Evolutionary conservation across 2,888 invertebrate genomes (phyloP), one percentile per base, ranked within the genome.

Genomic region (Tipula vernalis): DNA sequence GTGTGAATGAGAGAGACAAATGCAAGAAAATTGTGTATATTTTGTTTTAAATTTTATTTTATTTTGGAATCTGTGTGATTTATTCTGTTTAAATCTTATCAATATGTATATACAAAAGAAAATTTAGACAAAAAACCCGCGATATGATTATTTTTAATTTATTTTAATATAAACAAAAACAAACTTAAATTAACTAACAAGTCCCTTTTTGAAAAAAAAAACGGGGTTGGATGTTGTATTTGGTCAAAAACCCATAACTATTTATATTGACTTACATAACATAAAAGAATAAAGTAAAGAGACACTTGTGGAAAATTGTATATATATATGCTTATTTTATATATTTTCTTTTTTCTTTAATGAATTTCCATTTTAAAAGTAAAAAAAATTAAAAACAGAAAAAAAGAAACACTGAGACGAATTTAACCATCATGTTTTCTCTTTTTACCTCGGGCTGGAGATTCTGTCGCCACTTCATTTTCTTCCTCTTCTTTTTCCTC

Each of bases 401-500:
- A 51, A 71, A 18, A 71, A 86, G 18, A 86, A 42, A 86, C 18
- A 86, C 36, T 86, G 44, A 71, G 28, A 71, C 15, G 15, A 44
- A 15, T 87, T 90, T 91, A 91, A 90, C 91, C 95, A 90, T 95
- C 95, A 90, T 93, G 93, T 93, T 95, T 95, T 93, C 95, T 93
- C 90, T 95, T 95, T 91, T 95, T 95, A 89, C 95, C 95, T 91
- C 95, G 92, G 87, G 93, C 93, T 89, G 94, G 92, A 88, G 93
- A 91, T 86, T 83, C 87, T 42, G 87, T 47, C 28, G 84, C 42
- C 39, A 92, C 87, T 91, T 92, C 86, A 71, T 88, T 91, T 39
- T 91, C 87, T 36, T 89, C 90, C 15, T 91, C 91, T 57, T 92
- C 92, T 86, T 88, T 91, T 39, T 91, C 87, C 13, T 89, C 90